Percentiles rank a stretch among this genome's conserved stretches.
Evolutionary conservation across 2,797 vertebrate species (phyloP).

Genomic region (Xenops minutus): DNA sequence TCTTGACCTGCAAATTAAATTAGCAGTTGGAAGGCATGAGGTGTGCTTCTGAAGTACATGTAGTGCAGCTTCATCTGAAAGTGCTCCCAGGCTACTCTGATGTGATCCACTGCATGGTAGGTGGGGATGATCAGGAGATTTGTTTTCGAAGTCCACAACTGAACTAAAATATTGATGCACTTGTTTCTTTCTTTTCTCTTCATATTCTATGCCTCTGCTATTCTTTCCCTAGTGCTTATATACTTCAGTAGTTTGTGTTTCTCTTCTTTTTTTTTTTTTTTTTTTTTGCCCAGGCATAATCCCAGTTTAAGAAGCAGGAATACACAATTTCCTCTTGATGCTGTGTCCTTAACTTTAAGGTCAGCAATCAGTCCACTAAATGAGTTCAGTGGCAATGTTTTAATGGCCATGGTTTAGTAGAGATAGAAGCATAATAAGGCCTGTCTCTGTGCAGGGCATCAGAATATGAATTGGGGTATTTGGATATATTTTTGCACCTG

Average conservation of each 20-base stretch:
- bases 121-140: background rate
- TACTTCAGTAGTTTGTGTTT: background rate
- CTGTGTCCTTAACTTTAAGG: background rate
- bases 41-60: background rate
- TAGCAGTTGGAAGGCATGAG: background rate
- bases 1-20: background rate
- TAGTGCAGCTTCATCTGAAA: background rate
- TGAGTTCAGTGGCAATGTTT: background rate
- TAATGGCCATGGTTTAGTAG: background rate
- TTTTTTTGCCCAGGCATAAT: accelerated
- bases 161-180: background rate
- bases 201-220: background rate
- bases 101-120: accelerated
- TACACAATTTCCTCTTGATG: background rate
- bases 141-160: background rate
- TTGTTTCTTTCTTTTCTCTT: background rate
- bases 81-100: background rate
- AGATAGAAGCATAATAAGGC: background rate
- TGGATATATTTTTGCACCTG: background rate
- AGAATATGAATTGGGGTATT: background rate
- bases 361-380: background rate
- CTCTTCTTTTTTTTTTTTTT: background rate
- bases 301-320: background rate
- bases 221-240: background rate
- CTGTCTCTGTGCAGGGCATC: background rate